phyloP scores from a whole-genome alignment of 2,888 invertebrate species.

The Panzeria rudis region DNA sequence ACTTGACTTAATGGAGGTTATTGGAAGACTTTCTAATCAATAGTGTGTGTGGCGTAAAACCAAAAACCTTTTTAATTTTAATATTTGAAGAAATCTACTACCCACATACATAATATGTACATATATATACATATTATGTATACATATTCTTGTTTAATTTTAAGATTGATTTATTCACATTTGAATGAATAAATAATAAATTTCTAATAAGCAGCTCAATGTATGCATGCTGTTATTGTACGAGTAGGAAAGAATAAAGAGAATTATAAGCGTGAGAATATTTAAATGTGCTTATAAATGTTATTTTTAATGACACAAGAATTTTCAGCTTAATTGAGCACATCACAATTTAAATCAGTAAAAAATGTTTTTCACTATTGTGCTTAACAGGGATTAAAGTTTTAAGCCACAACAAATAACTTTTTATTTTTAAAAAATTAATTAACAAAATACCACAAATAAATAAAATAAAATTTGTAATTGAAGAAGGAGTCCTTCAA shows the following conservation, averaged over 20 bases:
- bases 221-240: not conserved
- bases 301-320: not conserved
- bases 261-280: not conserved
- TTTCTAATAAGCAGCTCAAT: not conserved
- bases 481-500: too few species aligned
- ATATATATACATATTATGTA: too few species aligned
- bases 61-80: too few species aligned
- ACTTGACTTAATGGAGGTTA: too few species aligned
- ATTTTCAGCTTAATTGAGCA: not conserved
- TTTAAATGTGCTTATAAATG: not conserved
- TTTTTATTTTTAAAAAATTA: not conserved
- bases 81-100: too few species aligned
- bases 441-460: too few species aligned
- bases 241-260: not conserved
- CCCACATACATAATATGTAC: too few species aligned
- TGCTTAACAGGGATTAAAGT: not conserved
- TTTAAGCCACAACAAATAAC: not conserved
- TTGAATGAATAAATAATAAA: not conserved
- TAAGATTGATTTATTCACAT: not conserved
- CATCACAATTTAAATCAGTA: not conserved
- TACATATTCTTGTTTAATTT: too few species aligned
- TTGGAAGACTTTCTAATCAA: too few species aligned
- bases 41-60: too few species aligned
- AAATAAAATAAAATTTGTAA: too few species aligned
- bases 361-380: not conserved